Base-by-base conservation (phyloP, 1,140 invertebrate species). In the Tyrophagus putrescentiae region DNA sequence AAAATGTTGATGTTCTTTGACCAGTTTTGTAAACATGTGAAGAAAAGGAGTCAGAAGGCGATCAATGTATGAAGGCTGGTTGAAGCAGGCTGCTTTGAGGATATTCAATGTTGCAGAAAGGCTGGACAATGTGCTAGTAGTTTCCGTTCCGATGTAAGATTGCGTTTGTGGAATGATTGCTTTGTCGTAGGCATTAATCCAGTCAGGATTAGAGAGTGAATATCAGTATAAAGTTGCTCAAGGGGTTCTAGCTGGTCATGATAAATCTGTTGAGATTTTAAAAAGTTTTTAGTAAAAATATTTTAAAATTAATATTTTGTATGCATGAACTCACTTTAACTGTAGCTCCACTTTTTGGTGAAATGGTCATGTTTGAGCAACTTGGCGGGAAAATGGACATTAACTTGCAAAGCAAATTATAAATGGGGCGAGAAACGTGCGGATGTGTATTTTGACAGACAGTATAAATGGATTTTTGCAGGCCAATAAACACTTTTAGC, bases 61-160 rank as follows among this genome's bases (percentile, higher is more conserved):
- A 74, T 98, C 93, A 36, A 98, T 88, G 72, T 95, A 96, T 60
- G 83, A 84, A 9, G 84, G 80, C 72, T 87, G 90, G 66, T 86
- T 89, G 0, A 82, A 77, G 69, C 88, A 92, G 13, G 89, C 90
- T 0, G 92, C 90, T 74, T 97, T 97, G 41, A 96, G 72, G 70
- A 95, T 88, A 91, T 96, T 96, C 27, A 96, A 71, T 0, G 91
- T 87, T 6, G 90, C 87, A 68, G 90, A 89, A 6, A 98, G 71
- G 25, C 82, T 81, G 0, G 82, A 80, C 0, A 85, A 80, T 32
- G 80, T 80, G 1, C 84, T 82, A 61, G 80, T 78, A 3, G 7
- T 62, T 18, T 27, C 54, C 11, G 7, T 27, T 9, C 1, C 29
- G 18, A n/a, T 83, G 70, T 95, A 86, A 65, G 76, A 80, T 69